These are phyloP conservation scores for Lepidostoma basale DNA, from an alignment of 1,140 invertebrate genomes.

Conservation along the genomic window DNA sequence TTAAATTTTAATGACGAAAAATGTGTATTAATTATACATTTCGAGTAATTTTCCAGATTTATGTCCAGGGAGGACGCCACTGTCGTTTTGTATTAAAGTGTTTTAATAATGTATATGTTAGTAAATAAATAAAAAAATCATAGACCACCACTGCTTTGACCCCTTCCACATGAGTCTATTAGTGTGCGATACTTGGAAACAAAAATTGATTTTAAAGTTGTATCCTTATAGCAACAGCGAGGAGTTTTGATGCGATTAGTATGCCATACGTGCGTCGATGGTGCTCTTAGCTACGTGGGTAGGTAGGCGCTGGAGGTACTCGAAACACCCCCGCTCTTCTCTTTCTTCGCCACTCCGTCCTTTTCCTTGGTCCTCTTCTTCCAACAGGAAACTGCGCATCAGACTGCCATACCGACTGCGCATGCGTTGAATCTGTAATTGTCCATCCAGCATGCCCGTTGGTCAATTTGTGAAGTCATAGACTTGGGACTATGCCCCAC, in stretches of 20 bases:
- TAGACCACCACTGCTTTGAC: too few relatives aligned
- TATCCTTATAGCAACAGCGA: too few relatives aligned
- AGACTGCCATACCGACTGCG: constrained; percentile 28
- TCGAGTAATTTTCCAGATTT: too few relatives aligned
- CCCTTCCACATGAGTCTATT: too few relatives aligned
- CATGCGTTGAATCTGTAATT: constrained; percentile 33
- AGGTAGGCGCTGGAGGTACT: not conserved
- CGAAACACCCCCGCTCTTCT: not conserved
- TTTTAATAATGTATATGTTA: too few relatives aligned
- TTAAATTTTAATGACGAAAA: too few relatives aligned
- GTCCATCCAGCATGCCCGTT: not conserved
- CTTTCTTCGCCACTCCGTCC: not conserved
- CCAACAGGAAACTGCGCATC: constrained; percentile 42
- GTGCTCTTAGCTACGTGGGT: not conserved
- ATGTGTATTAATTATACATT: too few relatives aligned
- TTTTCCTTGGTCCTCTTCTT: not conserved
- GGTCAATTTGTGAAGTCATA: not conserved
- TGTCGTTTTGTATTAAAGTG: too few relatives aligned
- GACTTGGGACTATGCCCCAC: not conserved
- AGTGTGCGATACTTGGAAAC: too few relatives aligned
- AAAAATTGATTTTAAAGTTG: too few relatives aligned
- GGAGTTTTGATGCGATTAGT: constrained; percentile 4
- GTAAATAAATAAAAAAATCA: too few relatives aligned
- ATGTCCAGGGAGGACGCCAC: too few relatives aligned
- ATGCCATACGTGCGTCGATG: not conserved